Evolutionary conservation across 2,888 invertebrate genomes (phyloP), one percentile per base, ranked within the genome.

Genomic region (Tachina lurida): DNA sequence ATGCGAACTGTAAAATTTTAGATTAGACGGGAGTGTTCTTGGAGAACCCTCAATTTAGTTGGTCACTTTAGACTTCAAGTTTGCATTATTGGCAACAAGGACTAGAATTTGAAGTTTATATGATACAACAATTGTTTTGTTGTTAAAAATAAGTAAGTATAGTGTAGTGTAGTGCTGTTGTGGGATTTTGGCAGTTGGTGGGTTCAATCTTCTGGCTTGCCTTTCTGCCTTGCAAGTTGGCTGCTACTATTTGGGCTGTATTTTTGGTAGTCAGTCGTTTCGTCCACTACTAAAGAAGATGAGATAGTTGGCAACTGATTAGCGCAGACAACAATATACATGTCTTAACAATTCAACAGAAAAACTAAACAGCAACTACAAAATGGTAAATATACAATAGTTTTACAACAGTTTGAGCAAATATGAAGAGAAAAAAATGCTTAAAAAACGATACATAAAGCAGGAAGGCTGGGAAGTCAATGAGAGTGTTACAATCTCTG

Each of bases 271-370:
- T 82, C 78, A 79, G 70, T 76, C 10, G 54, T 79, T 67, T 88
- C 90, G 90, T 91, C 90, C 89, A 81, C 67, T 62, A 47, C 65
- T 22, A 86, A 86, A 88, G 90, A 91, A 91, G 91, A 91, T 91
- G 91, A 91, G 91, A 91, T 91, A 91, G 90, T 91, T 90, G 91
- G 89, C 89, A 89, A 88, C 91, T 91, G 91, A 91, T 91, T 91
- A 91, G 91, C 90, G 89, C 89, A 89, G 89, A 88, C 90, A 90
- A 83, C 86, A 80, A 76, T 76, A 80, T 86, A 80, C 83, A 83
- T 79, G 86, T 83, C 86, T 80, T 83, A 83, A 76, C 86, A 73
- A 86, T 83, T 86, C 83, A 79, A 80, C 67, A 65, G 83, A 68
- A 82, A 83, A 82, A n/a, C 71, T 43, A 58, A 73, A 47, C 19